A percentile compares a stretch with the other conserved stretches of the same genome.
phyloP scores from a whole-genome alignment of 2,797 vertebrate genomes.

The Danionella dracula region DNA sequence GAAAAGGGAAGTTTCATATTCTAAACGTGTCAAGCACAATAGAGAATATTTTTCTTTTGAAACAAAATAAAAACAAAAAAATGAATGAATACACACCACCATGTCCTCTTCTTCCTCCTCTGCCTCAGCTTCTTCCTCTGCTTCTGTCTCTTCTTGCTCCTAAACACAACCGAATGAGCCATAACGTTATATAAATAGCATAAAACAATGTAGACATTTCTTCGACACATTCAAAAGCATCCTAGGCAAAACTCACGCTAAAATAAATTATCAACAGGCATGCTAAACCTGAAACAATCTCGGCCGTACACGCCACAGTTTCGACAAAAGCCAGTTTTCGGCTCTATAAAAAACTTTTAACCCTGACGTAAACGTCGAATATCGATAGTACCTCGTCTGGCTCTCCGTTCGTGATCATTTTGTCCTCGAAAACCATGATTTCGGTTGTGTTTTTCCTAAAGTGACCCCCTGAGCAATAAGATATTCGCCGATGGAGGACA shows the following conservation, averaged over 20 bases:
- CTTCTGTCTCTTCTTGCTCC: constrained; percentile 40
- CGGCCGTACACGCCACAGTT: no score
- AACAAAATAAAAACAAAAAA: no score
- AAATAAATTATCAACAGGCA: not conserved
- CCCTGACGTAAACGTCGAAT: not conserved
- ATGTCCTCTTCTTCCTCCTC: constrained; percentile 68
- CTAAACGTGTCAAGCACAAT: no score
- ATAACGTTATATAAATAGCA: not conserved
- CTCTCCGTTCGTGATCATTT: constrained; percentile 68
- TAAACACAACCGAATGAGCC: constrained; percentile 29
- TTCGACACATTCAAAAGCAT: no score
- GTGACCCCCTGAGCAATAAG: constrained; percentile 12
- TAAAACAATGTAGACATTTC: not conserved
- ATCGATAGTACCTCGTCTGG: constrained; percentile 60
- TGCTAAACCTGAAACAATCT: not conserved
- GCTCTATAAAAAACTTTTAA: no score
- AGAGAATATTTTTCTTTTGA: no score
- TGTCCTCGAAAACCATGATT: constrained; percentile 71
- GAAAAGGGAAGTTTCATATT: no score
- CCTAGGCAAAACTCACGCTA: not conserved
- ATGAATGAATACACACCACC: constrained; percentile 62
- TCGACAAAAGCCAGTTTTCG: not conserved
- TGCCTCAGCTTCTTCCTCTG: constrained; percentile 49
- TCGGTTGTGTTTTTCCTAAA: constrained; percentile 18
- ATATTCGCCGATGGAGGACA: constrained; percentile 29